Conservation (phyloP, 2,113 vertebrate species). For the Pycnonotus jocosus region DNA sequence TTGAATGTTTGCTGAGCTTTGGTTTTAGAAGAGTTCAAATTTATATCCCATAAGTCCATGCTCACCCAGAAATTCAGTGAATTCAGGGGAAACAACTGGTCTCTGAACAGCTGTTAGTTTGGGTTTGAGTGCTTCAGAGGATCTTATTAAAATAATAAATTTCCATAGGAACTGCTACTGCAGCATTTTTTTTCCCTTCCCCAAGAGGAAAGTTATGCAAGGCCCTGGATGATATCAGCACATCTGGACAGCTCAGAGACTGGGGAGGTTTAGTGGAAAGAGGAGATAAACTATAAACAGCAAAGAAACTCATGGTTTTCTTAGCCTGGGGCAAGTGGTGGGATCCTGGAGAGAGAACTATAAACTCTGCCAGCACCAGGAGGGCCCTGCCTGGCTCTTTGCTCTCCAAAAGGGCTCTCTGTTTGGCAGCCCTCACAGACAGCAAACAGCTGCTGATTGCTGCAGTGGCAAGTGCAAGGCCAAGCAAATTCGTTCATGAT, state of each 20-base stretch:
- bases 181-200: neutral
- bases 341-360: neutral
- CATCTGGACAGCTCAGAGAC: conserved; percentile 13
- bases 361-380: neutral
- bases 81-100: conserved; percentile 2
- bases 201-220: conserved; percentile 13
- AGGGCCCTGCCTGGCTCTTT: neutral
- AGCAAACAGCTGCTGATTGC: neutral
- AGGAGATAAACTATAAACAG: neutral
- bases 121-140: conserved; percentile 6
- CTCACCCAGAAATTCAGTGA: conserved; percentile 41
- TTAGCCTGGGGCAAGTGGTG: neutral
- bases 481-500: rapidly evolving
- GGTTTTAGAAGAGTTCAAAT: neutral
- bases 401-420: neutral
- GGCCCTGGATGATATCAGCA: conserved; percentile 21
- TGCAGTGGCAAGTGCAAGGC: neutral
- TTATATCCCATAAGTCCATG: neutral
- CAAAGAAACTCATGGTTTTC: neutral
- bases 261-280: neutral
- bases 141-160: conserved; percentile 62
- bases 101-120: conserved; percentile 55
- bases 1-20: neutral
- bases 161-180: conserved; percentile 40
- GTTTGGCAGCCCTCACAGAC: neutral